phyloP scores from a whole-genome alignment of 2,797 vertebrate species.

The Buceros bicornis region DNA sequence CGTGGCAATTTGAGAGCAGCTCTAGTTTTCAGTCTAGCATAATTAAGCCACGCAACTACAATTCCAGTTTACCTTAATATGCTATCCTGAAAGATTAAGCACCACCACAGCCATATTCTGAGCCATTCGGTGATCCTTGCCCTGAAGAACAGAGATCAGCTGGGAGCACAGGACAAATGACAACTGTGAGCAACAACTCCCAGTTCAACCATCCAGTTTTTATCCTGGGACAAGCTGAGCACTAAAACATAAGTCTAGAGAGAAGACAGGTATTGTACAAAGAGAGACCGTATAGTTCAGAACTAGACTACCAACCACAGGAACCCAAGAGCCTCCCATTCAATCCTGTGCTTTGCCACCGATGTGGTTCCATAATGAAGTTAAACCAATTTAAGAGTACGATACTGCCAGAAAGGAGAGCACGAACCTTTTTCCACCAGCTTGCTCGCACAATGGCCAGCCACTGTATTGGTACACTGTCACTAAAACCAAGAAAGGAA shows the following conservation, averaged over 20 bases:
- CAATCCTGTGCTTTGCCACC: background rate
- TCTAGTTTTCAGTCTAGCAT: slow-evolving; percentile 18
- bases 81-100: background rate
- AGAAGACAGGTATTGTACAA: background rate
- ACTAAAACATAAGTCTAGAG: background rate
- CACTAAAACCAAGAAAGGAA: background rate
- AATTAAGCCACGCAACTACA: slow-evolving; percentile 45
- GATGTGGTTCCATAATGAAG: background rate
- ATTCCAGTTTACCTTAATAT: background rate
- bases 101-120: background rate
- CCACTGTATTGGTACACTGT: background rate
- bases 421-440: background rate
- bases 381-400: background rate
- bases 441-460: background rate
- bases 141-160: background rate
- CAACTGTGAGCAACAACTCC: background rate
- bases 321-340: background rate
- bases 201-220: background rate
- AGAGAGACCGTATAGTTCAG: background rate
- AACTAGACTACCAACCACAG: background rate
- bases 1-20: background rate
- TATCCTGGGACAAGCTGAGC: background rate
- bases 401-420: background rate
- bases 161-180: background rate
- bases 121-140: background rate